Percentiles rank a stretch among this genome's conserved stretches.
phyloP scores from a whole-genome alignment of 2,888 invertebrate genomes.

The Chouioia cunea region DNA sequence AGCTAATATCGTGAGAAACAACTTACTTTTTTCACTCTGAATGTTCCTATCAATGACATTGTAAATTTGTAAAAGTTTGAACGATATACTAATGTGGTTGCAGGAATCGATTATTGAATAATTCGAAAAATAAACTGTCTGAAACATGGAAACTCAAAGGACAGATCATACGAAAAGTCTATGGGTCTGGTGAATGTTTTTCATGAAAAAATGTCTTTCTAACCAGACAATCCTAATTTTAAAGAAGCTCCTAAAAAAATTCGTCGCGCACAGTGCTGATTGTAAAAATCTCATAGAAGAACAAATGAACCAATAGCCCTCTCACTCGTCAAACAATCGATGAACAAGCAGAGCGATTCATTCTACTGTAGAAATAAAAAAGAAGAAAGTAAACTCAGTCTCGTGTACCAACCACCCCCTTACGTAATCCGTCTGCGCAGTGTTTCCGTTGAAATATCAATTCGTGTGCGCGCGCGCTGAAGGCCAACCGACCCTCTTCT shows the following conservation, averaged over 20 bases:
- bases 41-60: too few species aligned
- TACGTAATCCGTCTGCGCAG: slow-evolving; percentile 65
- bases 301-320: not conserved
- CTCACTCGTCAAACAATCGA: not conserved
- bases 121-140: too few species aligned
- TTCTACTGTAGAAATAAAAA: not conserved
- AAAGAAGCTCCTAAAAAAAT: not conserved
- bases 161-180: too few species aligned
- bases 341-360: not conserved
- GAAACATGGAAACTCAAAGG: too few species aligned
- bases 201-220: not conserved
- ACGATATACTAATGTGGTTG: too few species aligned
- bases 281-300: slow-evolving; percentile 1
- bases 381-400: too few species aligned
- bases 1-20: too few species aligned
- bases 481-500: slow-evolving; percentile 46
- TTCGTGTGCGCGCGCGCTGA: slow-evolving; percentile 64
- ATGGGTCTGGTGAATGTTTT: too few species aligned
- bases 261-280: slow-evolving; percentile 7
- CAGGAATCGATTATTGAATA: too few species aligned
- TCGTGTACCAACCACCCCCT: slow-evolving; percentile 44
- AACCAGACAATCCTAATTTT: not conserved
- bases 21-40: too few species aligned
- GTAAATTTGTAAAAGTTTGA: too few species aligned
- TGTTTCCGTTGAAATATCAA: slow-evolving; percentile 66